Evolutionary conservation across 2,888 invertebrate genomes (phyloP).

Genomic region (Miltochrista miniata): DNA sequence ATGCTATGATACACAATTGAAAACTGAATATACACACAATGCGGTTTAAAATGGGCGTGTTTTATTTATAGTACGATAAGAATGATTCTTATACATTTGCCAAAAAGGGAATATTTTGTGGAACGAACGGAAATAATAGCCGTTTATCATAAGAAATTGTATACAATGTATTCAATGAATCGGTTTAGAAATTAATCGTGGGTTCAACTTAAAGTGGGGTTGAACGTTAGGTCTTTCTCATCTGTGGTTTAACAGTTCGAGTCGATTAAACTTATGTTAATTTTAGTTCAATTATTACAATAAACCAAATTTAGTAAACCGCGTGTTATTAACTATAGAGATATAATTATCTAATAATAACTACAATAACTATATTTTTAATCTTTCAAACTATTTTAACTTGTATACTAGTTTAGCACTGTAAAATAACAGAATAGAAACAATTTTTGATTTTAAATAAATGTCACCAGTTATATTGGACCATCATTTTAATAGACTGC

Average conservation of each 20-base stretch:
- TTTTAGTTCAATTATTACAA: too few relatives aligned
- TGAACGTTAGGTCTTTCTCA: background rate
- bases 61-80: slow-evolving; percentile 73
- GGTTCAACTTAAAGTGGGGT: background rate
- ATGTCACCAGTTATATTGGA: too few relatives aligned
- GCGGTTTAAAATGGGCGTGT: slow-evolving; percentile 62
- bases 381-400: too few relatives aligned
- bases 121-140: slow-evolving; percentile 50
- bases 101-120: slow-evolving; percentile 45
- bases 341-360: too few relatives aligned
- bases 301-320: too few relatives aligned
- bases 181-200: slow-evolving; percentile 22
- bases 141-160: slow-evolving; percentile 33
- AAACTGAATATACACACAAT: slow-evolving; percentile 29
- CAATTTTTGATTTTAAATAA: too few relatives aligned
- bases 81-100: slow-evolving; percentile 63
- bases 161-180: slow-evolving; percentile 15
- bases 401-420: too few relatives aligned
- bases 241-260: background rate
- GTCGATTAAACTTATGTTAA: too few relatives aligned
- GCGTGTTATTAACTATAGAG: too few relatives aligned
- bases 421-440: too few relatives aligned
- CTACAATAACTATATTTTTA: too few relatives aligned
- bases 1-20: slow-evolving; percentile 33
- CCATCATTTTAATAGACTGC: too few relatives aligned